Evolutionary conservation across 2,113 vertebrate species (phyloP).

Genomic region (Leiothrix lutea): DNA sequence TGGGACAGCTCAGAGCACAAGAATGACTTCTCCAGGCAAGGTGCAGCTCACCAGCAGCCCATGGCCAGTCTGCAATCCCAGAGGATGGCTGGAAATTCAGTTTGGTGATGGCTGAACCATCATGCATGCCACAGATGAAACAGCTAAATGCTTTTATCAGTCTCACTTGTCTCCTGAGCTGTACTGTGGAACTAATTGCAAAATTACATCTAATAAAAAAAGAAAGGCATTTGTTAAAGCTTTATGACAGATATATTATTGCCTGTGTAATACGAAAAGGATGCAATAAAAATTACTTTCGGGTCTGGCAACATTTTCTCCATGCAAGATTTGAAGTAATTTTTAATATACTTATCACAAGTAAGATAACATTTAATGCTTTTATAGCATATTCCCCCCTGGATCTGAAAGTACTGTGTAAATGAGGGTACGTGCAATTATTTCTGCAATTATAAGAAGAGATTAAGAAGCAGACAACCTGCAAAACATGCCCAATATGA

Average conservation of each 20-base stretch:
- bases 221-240: not conserved
- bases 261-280: not conserved
- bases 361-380: not conserved
- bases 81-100: not conserved
- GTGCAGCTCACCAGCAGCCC: not conserved
- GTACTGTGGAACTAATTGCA: conserved; percentile 3
- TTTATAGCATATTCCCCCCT: not conserved
- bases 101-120: not conserved
- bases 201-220: not conserved
- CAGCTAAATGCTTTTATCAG: not conserved
- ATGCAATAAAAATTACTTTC: not conserved
- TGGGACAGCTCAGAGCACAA: not conserved
- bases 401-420: not conserved
- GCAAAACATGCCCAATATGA: not conserved
- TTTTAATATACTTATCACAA: not conserved
- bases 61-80: not conserved
- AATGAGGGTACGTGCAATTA: not conserved
- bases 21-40: not conserved
- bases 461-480: not conserved
- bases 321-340: not conserved
- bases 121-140: not conserved
- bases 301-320: not conserved
- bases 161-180: not conserved
- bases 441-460: not conserved
- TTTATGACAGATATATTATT: not conserved